Conservation (phyloP, 2,113 vertebrate genomes). For the Leucosticte australis region DNA sequence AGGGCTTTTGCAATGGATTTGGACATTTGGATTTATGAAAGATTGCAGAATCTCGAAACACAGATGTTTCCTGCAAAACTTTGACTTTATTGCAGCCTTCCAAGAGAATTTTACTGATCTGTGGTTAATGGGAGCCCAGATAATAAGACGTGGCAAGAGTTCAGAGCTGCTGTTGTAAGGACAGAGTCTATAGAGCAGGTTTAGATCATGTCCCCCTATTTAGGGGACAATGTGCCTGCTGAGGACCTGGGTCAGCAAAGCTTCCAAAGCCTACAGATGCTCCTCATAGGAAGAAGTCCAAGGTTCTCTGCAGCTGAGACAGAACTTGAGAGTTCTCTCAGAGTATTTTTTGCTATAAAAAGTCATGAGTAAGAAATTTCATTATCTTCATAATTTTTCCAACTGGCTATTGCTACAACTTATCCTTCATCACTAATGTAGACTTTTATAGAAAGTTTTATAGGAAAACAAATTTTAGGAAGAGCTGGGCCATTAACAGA, state of each 20-base stretch:
- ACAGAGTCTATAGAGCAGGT: not conserved
- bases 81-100: not conserved
- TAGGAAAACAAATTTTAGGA: not conserved
- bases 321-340: not conserved
- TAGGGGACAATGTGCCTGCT: not conserved
- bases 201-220: not conserved
- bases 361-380: not conserved
- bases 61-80: not conserved
- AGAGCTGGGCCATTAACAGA: not conserved
- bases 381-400: not conserved
- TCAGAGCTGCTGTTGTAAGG: not conserved
- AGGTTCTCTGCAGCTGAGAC: not conserved
- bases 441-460: not conserved
- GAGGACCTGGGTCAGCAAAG: not conserved
- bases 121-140: not conserved
- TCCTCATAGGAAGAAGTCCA: not conserved
- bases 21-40: not conserved
- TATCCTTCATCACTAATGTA: not conserved
- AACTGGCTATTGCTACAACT: not conserved
- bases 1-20: not conserved
- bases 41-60: not conserved
- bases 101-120: not conserved
- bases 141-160: not conserved
- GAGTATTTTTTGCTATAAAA: not conserved
- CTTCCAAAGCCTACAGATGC: not conserved